phyloP scores from a whole-genome alignment of 1,140 invertebrate species.

The Choristoneura fumiferana region DNA sequence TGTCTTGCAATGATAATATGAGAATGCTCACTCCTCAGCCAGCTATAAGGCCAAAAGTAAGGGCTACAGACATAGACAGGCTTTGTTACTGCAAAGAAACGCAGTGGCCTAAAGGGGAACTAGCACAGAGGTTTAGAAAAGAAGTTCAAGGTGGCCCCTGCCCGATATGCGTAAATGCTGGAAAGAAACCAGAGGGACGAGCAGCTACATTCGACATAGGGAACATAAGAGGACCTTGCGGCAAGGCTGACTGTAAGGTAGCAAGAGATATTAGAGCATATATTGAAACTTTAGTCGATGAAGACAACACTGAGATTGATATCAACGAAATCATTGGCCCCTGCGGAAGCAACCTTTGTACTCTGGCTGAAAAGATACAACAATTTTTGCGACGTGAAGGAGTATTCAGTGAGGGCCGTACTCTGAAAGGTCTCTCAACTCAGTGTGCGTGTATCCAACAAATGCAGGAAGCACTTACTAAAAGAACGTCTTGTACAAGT shows the following conservation, averaged over 20 bases:
- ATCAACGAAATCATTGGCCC: slow-evolving; percentile 62
- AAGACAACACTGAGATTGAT: slow-evolving; percentile 60
- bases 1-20: slow-evolving; percentile 74
- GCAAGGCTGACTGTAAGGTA: slow-evolving; percentile 64
- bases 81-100: slow-evolving; percentile 65
- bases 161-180: slow-evolving; percentile 51
- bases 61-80: slow-evolving; percentile 67
- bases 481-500: slow-evolving; percentile 42
- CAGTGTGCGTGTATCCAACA: slow-evolving; percentile 62
- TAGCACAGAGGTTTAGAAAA: slow-evolving; percentile 55
- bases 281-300: slow-evolving; percentile 62
- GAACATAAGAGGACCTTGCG: slow-evolving; percentile 68
- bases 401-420: slow-evolving; percentile 42
- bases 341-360: slow-evolving; percentile 68
- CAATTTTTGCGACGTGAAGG: slow-evolving; percentile 61
- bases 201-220: slow-evolving; percentile 56
- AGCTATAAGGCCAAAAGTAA: slow-evolving; percentile 56
- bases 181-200: slow-evolving; percentile 35
- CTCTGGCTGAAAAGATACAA: slow-evolving; percentile 58
- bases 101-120: slow-evolving; percentile 51
- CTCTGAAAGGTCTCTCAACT: slow-evolving; percentile 52
- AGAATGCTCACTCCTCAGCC: slow-evolving; percentile 68
- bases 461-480: slow-evolving; percentile 54
- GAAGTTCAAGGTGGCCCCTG: slow-evolving; percentile 52
- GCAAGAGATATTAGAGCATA: slow-evolving; percentile 64